These are phyloP conservation scores for Lemur catta DNA, from an alignment of 2,797 vertebrate species.

Conservation along the genomic window DNA sequence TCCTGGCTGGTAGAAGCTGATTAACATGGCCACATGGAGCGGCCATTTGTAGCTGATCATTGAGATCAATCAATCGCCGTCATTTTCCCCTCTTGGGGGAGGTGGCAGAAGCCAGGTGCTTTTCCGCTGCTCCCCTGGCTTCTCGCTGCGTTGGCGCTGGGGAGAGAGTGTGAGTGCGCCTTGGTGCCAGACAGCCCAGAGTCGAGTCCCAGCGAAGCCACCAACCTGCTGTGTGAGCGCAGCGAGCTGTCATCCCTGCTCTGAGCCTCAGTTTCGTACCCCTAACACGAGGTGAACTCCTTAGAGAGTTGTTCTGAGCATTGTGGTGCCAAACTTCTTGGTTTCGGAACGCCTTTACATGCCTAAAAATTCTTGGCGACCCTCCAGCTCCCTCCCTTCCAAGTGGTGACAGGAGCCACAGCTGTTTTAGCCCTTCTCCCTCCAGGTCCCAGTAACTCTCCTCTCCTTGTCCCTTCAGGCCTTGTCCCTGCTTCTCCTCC, in stretches of 20 bases:
- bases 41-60: conserved; percentile 86
- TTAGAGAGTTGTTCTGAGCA: neutral
- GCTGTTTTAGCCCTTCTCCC: neutral
- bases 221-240: neutral
- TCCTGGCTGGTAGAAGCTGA: conserved; percentile 80
- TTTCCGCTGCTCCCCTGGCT: neutral
- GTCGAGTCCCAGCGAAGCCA: neutral
- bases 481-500: neutral
- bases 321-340: too few species aligned
- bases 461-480: neutral
- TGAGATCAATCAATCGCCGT: conserved; percentile 86
- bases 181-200: neutral
- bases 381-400: neutral
- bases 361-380: neutral
- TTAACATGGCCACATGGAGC: conserved; percentile 84
- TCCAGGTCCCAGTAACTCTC: neutral
- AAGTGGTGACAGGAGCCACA: neutral
- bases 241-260: neutral
- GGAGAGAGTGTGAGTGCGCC: accelerated
- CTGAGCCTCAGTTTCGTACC: neutral
- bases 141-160: accelerated
- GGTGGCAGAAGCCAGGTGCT: conserved; percentile 76
- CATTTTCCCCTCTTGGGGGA: conserved; percentile 76
- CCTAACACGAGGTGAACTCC: neutral
- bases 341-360: neutral